phyloP scores from a whole-genome alignment of 1,140 invertebrate genomes.

The Lepidostoma basale region DNA sequence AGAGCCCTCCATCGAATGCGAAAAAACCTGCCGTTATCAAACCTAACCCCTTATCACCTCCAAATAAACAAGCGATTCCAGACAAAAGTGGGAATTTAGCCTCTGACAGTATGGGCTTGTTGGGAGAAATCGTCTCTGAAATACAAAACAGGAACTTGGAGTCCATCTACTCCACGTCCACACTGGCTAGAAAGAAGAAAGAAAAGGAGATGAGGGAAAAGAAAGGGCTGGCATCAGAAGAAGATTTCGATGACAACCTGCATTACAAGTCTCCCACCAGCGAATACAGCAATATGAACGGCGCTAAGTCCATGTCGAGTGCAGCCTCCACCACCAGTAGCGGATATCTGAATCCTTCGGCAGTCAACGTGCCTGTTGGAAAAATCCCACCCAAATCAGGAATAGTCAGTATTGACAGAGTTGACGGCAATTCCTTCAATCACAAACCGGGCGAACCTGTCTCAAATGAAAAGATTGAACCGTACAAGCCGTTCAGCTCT shows the following conservation, averaged over 20 bases:
- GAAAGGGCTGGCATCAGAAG: conserved; percentile 22
- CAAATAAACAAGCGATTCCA: conserved; percentile 62
- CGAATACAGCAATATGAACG: conserved; percentile 64
- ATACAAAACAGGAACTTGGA: conserved; percentile 84
- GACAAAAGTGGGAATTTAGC: conserved; percentile 47
- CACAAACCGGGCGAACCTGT: not conserved
- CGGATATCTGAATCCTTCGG: conserved; percentile 74
- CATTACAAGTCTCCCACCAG: conserved; percentile 63
- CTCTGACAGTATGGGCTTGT: conserved; percentile 69
- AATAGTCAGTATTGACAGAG: conserved; percentile 30
- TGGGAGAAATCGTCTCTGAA: conserved; percentile 85
- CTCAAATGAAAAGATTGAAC: conserved; percentile 24
- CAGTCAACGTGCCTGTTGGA: conserved; percentile 66
- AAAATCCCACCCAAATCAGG: conserved; percentile 37
- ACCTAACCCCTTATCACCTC: conserved; percentile 43
- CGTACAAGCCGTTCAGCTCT: conserved; percentile 49
- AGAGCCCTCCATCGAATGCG: conserved; percentile 59
- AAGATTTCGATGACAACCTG: conserved; percentile 52
- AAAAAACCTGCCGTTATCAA: conserved; percentile 32
- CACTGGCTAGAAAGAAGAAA: conserved; percentile 67
- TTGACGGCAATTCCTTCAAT: not conserved
- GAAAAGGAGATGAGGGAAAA: conserved; percentile 54
- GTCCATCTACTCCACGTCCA: conserved; percentile 82
- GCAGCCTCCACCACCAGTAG: conserved; percentile 70
- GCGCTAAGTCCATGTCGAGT: conserved; percentile 57